phyloP scores from a whole-genome alignment of 2,888 invertebrate species.

The Yponomeuta evonymella region DNA sequence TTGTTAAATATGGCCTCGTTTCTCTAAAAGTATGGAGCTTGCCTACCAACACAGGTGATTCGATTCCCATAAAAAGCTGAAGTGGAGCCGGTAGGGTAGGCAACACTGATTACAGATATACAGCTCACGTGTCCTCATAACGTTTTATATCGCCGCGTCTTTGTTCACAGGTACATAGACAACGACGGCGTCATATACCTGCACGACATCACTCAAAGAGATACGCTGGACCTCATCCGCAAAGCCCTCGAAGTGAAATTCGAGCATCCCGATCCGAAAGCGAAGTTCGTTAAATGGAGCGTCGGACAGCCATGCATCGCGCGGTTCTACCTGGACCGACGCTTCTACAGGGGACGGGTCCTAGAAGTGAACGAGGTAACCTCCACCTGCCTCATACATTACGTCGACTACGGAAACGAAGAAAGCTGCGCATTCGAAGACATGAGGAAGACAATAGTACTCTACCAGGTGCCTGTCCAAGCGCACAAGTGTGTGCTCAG shows the following conservation, averaged over 20 bases:
- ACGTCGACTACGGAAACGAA: constrained; percentile 90
- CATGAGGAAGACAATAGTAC: constrained; percentile 78
- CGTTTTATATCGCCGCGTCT: constrained; percentile 26
- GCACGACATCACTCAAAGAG: constrained; percentile 47
- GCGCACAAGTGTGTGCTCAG: constrained; percentile 77
- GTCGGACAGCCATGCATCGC: constrained; percentile 82
- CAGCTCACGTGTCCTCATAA: neutral
- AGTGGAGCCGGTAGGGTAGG: too few species aligned
- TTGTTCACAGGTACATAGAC: constrained; percentile 49
- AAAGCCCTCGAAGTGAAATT: constrained; percentile 66
- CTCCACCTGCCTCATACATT: constrained; percentile 73
- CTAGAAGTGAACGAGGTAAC: constrained; percentile 53
- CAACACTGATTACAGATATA: too few species aligned
- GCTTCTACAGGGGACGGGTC: constrained; percentile 83
- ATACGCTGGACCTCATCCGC: constrained; percentile 67
- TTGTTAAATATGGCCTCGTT: too few species aligned
- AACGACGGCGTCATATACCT: constrained; percentile 65
- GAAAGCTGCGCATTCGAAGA: constrained; percentile 77
- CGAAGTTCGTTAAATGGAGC: constrained; percentile 70
- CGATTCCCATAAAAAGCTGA: too few species aligned
- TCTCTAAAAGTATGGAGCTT: too few species aligned
- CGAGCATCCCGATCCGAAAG: constrained; percentile 51
- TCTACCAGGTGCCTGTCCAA: constrained; percentile 80
- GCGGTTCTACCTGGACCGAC: constrained; percentile 78
- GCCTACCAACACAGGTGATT: too few species aligned